A percentile compares a stretch with the other conserved stretches of the same genome.
phyloP scores from a whole-genome alignment of 2,113 vertebrate genomes.

The Seriola quinqueradiata region DNA sequence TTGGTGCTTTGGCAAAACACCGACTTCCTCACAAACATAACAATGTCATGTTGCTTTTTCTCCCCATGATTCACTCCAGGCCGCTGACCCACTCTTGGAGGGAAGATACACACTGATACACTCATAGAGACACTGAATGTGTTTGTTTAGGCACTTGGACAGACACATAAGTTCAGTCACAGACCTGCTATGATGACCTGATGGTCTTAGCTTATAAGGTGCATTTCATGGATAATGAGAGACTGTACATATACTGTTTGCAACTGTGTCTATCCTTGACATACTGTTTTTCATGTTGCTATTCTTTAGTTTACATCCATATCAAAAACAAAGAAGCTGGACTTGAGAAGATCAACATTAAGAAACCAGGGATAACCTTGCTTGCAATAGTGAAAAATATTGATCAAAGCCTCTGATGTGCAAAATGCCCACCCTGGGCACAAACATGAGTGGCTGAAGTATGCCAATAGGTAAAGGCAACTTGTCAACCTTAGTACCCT shows the following conservation, averaged over 20 bases:
- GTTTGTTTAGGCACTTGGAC: constrained; percentile 2
- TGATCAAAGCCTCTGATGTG: neutral
- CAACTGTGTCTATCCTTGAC: too few species aligned
- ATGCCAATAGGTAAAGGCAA: too few species aligned
- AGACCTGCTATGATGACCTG: neutral
- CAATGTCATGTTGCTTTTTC: constrained; percentile 39
- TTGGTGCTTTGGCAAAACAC: constrained; percentile 47
- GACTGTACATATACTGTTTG: neutral
- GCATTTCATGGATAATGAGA: neutral
- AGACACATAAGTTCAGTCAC: neutral
- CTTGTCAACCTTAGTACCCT: too few species aligned
- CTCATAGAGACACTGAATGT: constrained; percentile 17
- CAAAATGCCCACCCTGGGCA: too few species aligned
- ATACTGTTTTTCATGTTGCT: too few species aligned
- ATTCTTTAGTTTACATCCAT: too few species aligned
- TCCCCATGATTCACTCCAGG: constrained; percentile 34
- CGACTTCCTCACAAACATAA: constrained; percentile 60
- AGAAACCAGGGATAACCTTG: too few species aligned
- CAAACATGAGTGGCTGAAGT: too few species aligned
- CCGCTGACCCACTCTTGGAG: constrained; percentile 37
- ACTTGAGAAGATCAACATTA: neutral
- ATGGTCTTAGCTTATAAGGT: neutral
- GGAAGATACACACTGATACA: constrained; percentile 34
- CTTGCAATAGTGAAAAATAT: neutral
- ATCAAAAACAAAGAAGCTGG: neutral